Conservation (phyloP, 2,888 invertebrate genomes). For the Ectobius pallidus region DNA sequence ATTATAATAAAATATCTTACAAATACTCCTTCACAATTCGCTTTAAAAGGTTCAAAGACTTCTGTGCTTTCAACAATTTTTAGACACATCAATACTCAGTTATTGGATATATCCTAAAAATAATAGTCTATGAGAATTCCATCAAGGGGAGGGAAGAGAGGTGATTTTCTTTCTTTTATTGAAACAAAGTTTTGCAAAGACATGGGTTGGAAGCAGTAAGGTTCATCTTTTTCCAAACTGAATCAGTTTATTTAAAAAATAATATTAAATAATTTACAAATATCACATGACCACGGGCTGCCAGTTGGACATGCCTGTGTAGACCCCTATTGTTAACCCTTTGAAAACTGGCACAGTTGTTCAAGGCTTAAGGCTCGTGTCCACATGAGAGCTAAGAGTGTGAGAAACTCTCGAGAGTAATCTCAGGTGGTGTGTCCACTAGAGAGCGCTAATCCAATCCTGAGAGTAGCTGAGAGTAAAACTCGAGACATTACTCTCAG, state of each 20-base stretch:
- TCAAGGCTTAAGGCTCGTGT: no score
- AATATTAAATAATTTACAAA: neutral
- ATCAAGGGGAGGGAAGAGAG: neutral
- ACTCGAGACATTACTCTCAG: no score
- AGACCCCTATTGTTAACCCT: no score
- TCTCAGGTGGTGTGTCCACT: no score
- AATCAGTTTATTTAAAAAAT: neutral
- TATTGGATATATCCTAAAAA: neutral
- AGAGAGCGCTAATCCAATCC: no score
- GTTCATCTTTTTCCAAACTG: neutral
- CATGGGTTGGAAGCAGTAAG: neutral
- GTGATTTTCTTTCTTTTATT: neutral
- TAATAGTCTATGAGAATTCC: neutral
- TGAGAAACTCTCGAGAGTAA: no score
- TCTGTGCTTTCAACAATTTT: neutral
- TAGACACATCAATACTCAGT: neutral
- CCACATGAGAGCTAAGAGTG: no score
- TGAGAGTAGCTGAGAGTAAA: no score
- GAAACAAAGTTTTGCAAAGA: neutral
- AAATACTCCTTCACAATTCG: neutral
- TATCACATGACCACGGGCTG: neutral
- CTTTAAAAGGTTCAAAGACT: neutral
- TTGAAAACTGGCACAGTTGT: no score
- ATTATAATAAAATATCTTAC: no score
- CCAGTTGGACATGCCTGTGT: neutral